phyloP scores from a whole-genome alignment of 2,113 vertebrate species.

The Lepus americanus region DNA sequence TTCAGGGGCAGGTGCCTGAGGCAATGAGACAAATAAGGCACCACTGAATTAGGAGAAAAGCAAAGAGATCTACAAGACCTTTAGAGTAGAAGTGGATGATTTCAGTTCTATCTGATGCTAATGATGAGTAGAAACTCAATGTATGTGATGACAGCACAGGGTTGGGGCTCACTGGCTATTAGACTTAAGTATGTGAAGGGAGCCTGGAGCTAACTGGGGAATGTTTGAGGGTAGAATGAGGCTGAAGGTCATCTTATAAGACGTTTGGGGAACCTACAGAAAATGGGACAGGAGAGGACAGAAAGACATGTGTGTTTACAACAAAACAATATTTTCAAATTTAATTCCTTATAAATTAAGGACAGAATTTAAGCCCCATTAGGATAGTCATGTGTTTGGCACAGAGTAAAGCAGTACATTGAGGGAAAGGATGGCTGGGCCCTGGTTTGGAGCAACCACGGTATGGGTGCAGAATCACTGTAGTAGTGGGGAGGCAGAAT shows the following conservation, averaged over 20 bases:
- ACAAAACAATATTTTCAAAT: slow-evolving; percentile 26
- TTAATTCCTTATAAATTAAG: slow-evolving; percentile 46
- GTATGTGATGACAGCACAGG: background rate
- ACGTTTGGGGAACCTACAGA: background rate
- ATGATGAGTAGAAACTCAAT: background rate
- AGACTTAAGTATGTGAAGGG: background rate
- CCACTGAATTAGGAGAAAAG: background rate
- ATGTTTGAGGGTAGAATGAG: background rate
- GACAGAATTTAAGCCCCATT: slow-evolving; percentile 18
- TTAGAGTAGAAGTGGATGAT: background rate
- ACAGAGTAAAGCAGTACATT: slow-evolving; percentile 1
- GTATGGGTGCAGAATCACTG: background rate
- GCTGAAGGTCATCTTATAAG: background rate
- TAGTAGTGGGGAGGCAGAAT: background rate
- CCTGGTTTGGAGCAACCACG: background rate
- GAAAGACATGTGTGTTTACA: background rate
- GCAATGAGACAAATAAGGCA: background rate
- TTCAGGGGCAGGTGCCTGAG: background rate
- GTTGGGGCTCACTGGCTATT: slow-evolving; percentile 8
- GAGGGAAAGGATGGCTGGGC: background rate
- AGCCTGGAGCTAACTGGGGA: background rate
- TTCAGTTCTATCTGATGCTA: background rate
- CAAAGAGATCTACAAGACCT: background rate
- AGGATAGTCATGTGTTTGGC: background rate
- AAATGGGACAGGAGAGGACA: background rate